Conservation (phyloP, 2,888 invertebrate genomes). For the Rhagium mordax region DNA sequence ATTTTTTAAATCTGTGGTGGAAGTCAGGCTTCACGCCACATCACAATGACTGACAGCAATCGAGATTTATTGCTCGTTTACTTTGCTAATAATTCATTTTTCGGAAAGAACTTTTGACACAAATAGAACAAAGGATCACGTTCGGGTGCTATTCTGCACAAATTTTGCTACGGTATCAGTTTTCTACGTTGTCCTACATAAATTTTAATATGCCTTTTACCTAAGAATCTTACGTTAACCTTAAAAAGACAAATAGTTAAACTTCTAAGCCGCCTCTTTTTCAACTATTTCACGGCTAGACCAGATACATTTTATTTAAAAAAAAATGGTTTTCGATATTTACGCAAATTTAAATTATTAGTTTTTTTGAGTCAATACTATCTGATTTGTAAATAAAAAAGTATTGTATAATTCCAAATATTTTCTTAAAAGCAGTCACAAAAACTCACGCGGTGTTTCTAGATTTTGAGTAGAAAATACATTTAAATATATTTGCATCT, state of each 20-base stretch:
- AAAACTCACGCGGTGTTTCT: no score
- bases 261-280: no score
- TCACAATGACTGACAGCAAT: slow-evolving; percentile 68
- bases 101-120: slow-evolving; percentile 67
- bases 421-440: no score
- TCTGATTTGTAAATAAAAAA: no score
- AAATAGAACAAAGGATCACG: slow-evolving; percentile 68
- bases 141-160: slow-evolving; percentile 55
- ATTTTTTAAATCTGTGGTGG: slow-evolving; percentile 18
- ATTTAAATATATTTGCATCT: no score
- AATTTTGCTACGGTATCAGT: slow-evolving; percentile 52
- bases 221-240: background rate
- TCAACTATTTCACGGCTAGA: no score
- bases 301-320: no score
- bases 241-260: background rate
- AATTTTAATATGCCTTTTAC: slow-evolving; percentile 32
- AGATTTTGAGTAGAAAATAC: no score
- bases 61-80: slow-evolving; percentile 71
- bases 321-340: no score
- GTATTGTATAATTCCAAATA: no score
- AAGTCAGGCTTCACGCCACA: slow-evolving; percentile 23
- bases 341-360: no score
- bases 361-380: no score
- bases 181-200: slow-evolving; percentile 42
- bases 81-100: slow-evolving; percentile 71